phyloP scores from a whole-genome alignment of 2,113 vertebrate genomes.

The Danio rerio region DNA sequence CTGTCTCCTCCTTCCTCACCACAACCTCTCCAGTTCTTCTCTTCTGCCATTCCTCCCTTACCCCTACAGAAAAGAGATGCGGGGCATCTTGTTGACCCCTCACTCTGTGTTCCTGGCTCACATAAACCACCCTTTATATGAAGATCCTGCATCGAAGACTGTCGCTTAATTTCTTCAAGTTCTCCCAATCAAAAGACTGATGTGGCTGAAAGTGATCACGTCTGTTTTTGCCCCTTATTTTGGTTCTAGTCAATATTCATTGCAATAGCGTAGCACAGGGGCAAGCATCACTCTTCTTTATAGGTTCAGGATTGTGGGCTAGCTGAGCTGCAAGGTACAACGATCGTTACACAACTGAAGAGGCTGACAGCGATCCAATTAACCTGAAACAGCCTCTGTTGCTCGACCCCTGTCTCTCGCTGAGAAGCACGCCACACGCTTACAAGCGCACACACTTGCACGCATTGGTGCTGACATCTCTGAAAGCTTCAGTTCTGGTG shows the following conservation, averaged over 20 bases:
- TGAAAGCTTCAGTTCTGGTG: constrained; percentile 43
- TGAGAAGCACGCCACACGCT: neutral
- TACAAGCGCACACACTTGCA: constrained; percentile 33
- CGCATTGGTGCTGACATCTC: constrained; percentile 49
- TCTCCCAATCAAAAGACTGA: constrained; percentile 67
- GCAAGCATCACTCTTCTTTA: constrained; percentile 62
- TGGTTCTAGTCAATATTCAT: constrained; percentile 75
- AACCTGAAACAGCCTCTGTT: constrained; percentile 65
- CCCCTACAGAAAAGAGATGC: neutral
- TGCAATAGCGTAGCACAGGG: constrained; percentile 54
- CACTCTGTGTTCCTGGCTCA: neutral
- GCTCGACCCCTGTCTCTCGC: constrained; percentile 38
- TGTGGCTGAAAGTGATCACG: constrained; percentile 70
- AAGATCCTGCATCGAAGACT: neutral
- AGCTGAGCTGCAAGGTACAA: constrained; percentile 59
- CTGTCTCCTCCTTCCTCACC: neutral
- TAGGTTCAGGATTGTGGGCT: constrained; percentile 49
- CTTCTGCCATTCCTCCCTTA: neutral
- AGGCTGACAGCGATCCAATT: constrained; percentile 69
- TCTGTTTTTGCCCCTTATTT: constrained; percentile 73
- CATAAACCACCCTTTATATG: neutral
- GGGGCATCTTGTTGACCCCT: neutral
- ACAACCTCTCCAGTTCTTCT: constrained; percentile 5
- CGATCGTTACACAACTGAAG: constrained; percentile 70
- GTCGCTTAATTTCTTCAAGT: constrained; percentile 47